phyloP scores from a whole-genome alignment of 2,888 invertebrate genomes.

The Calameuta idolon region DNA sequence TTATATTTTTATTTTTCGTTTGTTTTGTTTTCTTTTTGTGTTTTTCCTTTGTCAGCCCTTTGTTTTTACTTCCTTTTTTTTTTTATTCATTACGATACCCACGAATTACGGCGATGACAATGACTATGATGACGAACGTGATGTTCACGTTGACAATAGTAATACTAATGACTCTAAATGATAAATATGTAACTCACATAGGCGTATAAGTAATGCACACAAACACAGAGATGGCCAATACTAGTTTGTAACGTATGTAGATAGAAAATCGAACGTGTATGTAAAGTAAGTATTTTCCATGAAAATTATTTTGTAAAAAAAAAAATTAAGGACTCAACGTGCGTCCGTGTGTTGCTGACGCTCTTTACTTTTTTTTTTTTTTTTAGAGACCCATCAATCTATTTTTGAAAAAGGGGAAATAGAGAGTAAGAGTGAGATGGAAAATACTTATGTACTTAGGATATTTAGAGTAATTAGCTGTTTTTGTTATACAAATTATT shows the following conservation, averaged over 20 bases:
- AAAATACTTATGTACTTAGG: constrained; percentile 48
- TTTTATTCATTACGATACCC: constrained; percentile 2
- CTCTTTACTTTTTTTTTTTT: constrained; percentile 1
- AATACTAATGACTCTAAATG: not conserved
- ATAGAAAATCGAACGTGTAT: constrained; percentile 45
- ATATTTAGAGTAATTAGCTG: constrained; percentile 44
- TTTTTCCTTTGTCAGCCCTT: constrained; percentile 2
- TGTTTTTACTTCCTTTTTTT: constrained; percentile 9
- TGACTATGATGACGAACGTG: constrained; percentile 24
- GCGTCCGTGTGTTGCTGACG: not conserved
- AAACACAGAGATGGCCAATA: constrained; percentile 52
- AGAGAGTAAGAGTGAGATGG: constrained; percentile 2
- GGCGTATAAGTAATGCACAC: not conserved
- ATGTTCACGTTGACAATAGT: constrained; percentile 1
- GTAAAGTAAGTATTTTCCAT: constrained; percentile 26
- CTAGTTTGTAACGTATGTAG: constrained; percentile 57
- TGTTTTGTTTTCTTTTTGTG: constrained; percentile 1
- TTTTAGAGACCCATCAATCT: not conserved
- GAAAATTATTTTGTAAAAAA: constrained; percentile 12
- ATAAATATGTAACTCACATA: constrained; percentile 15
- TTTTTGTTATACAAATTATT: constrained; percentile 61
- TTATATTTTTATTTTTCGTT: constrained; percentile 26
- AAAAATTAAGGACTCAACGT: constrained; percentile 4
- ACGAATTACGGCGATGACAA: constrained; percentile 22
- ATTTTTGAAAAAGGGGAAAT: not conserved